Evolutionary conservation across 2,888 invertebrate genomes (phyloP).

Genomic region (Dryobotodes eremita): DNA sequence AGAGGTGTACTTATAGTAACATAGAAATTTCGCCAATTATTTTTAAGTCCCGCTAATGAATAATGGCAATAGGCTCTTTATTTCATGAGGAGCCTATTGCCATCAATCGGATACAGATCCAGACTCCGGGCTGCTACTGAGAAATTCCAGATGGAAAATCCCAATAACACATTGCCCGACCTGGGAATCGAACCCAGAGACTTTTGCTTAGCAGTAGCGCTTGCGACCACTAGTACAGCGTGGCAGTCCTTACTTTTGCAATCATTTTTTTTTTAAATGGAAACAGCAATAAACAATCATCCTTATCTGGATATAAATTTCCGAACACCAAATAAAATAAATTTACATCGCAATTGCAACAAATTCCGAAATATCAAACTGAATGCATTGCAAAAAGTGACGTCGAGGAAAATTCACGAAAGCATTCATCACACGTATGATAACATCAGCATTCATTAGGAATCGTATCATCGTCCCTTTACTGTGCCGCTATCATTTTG

Average conservation of each 20-base stretch:
- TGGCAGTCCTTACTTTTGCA: neutral
- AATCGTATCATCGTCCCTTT: slow-evolving; percentile 5
- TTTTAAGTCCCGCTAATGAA: neutral
- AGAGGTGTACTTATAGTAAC: no score
- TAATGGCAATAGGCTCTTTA: no score
- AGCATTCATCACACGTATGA: slow-evolving; percentile 21
- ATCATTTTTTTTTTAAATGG: neutral
- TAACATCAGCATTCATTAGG: slow-evolving; percentile 11
- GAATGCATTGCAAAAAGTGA: neutral
- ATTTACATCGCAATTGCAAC: slow-evolving; percentile 10
- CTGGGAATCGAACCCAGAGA: neutral
- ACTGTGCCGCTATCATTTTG: slow-evolving; percentile 1
- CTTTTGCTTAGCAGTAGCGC: neutral
- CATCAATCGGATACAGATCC: neutral
- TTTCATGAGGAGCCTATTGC: neutral
- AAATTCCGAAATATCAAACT: neutral
- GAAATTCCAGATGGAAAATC: neutral
- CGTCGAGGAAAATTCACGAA: slow-evolving; percentile 17
- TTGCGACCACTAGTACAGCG: neutral
- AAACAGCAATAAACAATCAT: neutral
- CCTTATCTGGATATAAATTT: neutral
- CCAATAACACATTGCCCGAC: neutral
- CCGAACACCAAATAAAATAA: no score
- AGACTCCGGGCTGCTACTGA: neutral
- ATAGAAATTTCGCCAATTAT: neutral